These are phyloP conservation scores for Pseudotriccus pelzelni DNA, from an alignment of 2,797 vertebrate species.

Conservation along the genomic window DNA sequence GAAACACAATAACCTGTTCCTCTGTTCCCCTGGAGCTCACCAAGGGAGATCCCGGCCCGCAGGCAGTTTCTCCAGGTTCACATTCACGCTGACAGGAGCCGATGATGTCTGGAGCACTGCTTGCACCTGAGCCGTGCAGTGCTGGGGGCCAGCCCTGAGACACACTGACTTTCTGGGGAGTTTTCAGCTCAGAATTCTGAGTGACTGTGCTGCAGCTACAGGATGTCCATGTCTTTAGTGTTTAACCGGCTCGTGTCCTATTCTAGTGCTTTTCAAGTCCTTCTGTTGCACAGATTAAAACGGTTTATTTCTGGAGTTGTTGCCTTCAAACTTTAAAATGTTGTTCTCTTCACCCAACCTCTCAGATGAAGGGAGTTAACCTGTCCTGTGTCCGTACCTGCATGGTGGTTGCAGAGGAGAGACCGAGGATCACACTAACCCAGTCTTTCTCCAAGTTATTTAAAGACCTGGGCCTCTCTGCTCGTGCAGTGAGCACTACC, in stretches of 20 bases:
- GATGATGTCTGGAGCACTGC: background rate
- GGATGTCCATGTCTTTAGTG: fast-evolving
- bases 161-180: fast-evolving
- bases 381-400: conserved; percentile 94
- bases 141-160: background rate
- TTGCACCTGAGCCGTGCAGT: background rate
- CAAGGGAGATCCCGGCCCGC: background rate
- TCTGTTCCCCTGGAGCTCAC: background rate
- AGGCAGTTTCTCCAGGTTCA: background rate
- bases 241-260: background rate
- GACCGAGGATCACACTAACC: conserved; percentile 88
- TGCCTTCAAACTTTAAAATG: background rate
- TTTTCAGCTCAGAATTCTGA: background rate
- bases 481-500: conserved; percentile 94
- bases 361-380: conserved; percentile 88
- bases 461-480: conserved; percentile 94
- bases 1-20: background rate
- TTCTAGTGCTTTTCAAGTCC: background rate
- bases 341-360: background rate
- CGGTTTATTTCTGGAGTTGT: background rate
- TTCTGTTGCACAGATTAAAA: background rate
- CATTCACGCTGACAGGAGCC: background rate
- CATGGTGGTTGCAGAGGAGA: conserved; percentile 97
- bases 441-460: conserved; percentile 98
- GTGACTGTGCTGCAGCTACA: background rate